Percentiles rank a stretch among this genome's conserved stretches.
phyloP scores from a whole-genome alignment of 2,888 invertebrate species.

The Pseudoips prasinana region DNA sequence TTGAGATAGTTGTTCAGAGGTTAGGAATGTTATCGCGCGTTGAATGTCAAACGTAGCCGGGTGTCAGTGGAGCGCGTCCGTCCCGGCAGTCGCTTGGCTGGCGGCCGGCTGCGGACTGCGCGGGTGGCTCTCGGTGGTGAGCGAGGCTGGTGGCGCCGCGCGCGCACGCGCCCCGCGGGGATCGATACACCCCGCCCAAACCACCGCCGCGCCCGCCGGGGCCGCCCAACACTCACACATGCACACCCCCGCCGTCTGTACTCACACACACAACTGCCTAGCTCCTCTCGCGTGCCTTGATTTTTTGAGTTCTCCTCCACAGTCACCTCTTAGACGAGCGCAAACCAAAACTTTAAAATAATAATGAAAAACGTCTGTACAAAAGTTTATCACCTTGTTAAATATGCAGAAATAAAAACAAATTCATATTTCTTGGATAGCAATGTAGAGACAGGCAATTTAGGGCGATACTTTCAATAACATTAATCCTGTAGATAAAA shows the following conservation, averaged over 20 bases:
- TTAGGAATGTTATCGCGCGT: conserved; percentile 67
- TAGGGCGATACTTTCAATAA: too few relatives aligned
- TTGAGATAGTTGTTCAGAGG: conserved; percentile 60
- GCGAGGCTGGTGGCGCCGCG: conserved; percentile 52
- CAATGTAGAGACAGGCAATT: too few relatives aligned
- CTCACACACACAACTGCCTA: conserved; percentile 42
- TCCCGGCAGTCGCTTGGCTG: conserved; percentile 63
- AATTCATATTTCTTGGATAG: conserved; percentile 1
- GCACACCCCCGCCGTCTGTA: conserved; percentile 36
- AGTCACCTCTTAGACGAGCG: conserved; percentile 38
- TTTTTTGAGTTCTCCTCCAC: conserved; percentile 50
- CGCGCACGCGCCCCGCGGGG: conserved; percentile 72
- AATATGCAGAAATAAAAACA: conserved; percentile 2
- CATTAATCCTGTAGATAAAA: too few relatives aligned
- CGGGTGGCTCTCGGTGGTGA: conserved; percentile 55
- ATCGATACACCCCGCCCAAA: conserved; percentile 78
- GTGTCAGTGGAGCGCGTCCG: conserved; percentile 25
- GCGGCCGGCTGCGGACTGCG: conserved; percentile 77
- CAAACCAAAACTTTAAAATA: conserved; percentile 43
- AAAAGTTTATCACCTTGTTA: conserved; percentile 12
- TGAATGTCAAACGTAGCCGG: conserved; percentile 64
- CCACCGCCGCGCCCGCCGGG: conserved; percentile 57
- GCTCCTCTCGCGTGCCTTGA: conserved; percentile 46
- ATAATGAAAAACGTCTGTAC: conserved; percentile 25
- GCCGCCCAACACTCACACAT: conserved; percentile 44